phyloP scores from a whole-genome alignment of 2,797 vertebrate genomes.

The Okamejei kenojei region DNA sequence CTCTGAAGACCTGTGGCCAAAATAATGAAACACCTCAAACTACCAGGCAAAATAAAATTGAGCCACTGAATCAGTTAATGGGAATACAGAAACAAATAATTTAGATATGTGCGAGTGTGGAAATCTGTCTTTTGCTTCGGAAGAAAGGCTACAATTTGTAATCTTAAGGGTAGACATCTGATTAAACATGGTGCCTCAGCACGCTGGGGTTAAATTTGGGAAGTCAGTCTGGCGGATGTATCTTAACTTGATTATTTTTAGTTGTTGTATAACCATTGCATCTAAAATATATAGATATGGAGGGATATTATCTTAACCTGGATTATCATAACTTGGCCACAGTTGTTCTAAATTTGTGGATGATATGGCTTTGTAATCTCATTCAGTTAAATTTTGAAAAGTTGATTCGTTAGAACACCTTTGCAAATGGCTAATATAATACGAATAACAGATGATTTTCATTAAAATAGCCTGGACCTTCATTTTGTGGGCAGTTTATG shows the following conservation, averaged over 20 bases:
- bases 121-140: not conserved
- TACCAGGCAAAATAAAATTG: not conserved
- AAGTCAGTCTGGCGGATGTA: not conserved
- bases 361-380: not conserved
- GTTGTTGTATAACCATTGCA: not conserved
- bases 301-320: too few relatives aligned
- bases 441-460: not conserved
- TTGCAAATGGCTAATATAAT: not conserved
- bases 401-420: not conserved
- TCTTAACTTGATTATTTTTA: not conserved
- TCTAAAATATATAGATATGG: not conserved
- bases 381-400: not conserved
- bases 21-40: not conserved
- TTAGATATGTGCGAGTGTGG: not conserved
- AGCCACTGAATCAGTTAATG: not conserved
- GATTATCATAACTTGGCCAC: too few relatives aligned
- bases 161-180: not conserved
- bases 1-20: not conserved
- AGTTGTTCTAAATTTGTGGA: not conserved
- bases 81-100: not conserved
- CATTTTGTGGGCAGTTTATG: not conserved
- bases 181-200: not conserved
- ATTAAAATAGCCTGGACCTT: not conserved
- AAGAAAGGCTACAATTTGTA: not conserved
- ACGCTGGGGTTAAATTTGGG: not conserved